Base-by-base conservation (phyloP, 30 jellyfish, hydroid and myxozoan species). In the Cassiopea andromeda region DNA sequence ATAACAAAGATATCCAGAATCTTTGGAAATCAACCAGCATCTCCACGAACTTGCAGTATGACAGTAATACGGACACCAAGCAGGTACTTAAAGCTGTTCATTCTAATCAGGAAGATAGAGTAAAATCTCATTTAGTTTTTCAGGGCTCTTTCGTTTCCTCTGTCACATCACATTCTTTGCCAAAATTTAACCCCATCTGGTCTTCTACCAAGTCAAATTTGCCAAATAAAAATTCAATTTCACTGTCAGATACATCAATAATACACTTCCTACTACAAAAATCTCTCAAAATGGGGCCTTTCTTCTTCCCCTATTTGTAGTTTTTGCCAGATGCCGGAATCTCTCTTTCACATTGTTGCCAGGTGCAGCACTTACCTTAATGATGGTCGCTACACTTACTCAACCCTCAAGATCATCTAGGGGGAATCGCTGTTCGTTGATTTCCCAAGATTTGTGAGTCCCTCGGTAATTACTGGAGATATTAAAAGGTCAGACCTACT, bases 1-100 rank as follows among this genome's bases (percentile, higher is more conserved):
- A 75, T 1, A 83, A 69, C 58, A 48, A 69, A 2, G 60, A 68
- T 54, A 68, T 83, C 48, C 44, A 27, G 45, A 57, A 70, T 10
- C 72, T 83, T 2, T 83, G 92, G 92, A 69, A 69, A 69, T 61
- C 69, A n/a, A 69, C 92, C 59, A 83, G 92, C 92, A 7, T 3
- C 44, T 7, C n/a, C 45, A 48, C 58, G 1, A 83, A 83, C 47
- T 13, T 83, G 6, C 92, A 83, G 70, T 71, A 83, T 83, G 92
- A 83, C 69, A 44, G 16, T 1, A 27, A 83, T 57, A 77, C 46
- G 58, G 48, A 83, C 49, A 83, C 84, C 13, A 83, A 68, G 43
- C 75, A 83, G 69, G 69, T 49, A 13, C 70, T 83, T 9, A 68
- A 69, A 46, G 92, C 85, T 7, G 47, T 83, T 16, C 73, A 44